Evolutionary conservation across 2,797 vertebrate species (phyloP), one percentile per base, ranked within the genome.

Genomic region (Eospalax fontanierii): DNA sequence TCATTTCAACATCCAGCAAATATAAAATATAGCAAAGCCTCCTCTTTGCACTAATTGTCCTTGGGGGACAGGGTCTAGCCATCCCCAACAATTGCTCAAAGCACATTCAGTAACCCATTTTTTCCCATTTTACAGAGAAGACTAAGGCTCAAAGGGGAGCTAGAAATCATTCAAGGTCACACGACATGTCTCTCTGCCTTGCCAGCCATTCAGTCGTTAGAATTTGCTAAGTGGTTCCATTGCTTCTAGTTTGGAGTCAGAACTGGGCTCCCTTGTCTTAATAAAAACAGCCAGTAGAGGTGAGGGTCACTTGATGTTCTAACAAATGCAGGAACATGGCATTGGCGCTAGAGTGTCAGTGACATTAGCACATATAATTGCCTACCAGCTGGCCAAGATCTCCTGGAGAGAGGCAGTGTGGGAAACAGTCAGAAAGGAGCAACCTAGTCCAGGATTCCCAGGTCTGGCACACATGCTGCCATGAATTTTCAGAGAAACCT

Each of bases 401-500:
- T 84, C 87, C 93, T 81, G 35, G 35, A 57, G 46, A 61, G 19
- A 57, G 21, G 16, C 81, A 84, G 65, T 78, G 11, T 38, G 76
- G 93, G 59, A 19, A 30, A 57, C 57, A 81, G 73, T 68, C 11
- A 0, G 78, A 78, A 86, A 85, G 16, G 76, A 82, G 54, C 43
- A 12, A n/a, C 28, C 28, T 40, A 79, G 82, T 65, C 82, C 14
- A 75, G 87, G 74, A 59, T 66, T 80, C 87, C 79, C n/a, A 38
- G 65, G 65, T 33, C 74, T 65, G 14, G 9, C 0, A 6, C 54
- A 66, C 24, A 57, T 3, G 40, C 75, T 68, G 33, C 43, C 54
- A 4, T 18, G 73, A 83, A 80, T 93, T 71, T 86, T 57, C 87
- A 83, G 40, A 87, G 93, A 61, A 87, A 85, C 96, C 96, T 96